Base-by-base conservation (phyloP, 1,140 invertebrate genomes). In the Papilio dardanus region DNA sequence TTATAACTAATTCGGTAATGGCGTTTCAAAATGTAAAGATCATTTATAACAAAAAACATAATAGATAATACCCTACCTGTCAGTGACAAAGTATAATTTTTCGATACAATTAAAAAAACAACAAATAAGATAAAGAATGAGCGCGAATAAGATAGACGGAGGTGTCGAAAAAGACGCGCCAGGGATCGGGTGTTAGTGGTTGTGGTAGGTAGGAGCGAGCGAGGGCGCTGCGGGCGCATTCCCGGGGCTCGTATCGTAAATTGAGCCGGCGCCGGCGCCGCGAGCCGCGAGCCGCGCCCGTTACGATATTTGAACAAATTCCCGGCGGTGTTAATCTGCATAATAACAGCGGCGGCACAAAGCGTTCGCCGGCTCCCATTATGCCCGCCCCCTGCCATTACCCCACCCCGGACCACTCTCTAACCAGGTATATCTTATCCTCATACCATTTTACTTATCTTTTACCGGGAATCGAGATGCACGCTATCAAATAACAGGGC, bases 311-410 rank as follows among this genome's bases (percentile, higher is more conserved):
- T 91, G 90, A 89, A 93, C 91, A 91, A 91, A 93, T 91, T 92
- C 90, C 89, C 89, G 90, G 81, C 90, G 89, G 90, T 92, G 91
- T 92, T 92, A 93, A 93, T 93, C 91, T 93, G 91, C 91, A 93
- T 93, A 93, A 93, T 93, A 92, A 92, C 89, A 92, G 88, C 88
- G 85, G 84, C 88, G 84, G 85, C 79, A 88, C 89, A 91, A 92
- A 91, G 90, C 88, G 84, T 73, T 86, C 80, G 87, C 89, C 89
- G 90, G 86, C 86, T 86, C 81, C 86, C 87, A 92, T 92, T 92
- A 92, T 85, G 83, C 86, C 77, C 87, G 82, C 69, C 83, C 76
- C 67, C 69, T 74, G 79, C 74, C 66, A 40, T 33, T 71, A 80
- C 74, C 69, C 79, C 76, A 40, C 79, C 46, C 76, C 76, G 67